Base-by-base conservation (phyloP, 2,797 vertebrate genomes). In the Neomorphus geoffroyi region DNA sequence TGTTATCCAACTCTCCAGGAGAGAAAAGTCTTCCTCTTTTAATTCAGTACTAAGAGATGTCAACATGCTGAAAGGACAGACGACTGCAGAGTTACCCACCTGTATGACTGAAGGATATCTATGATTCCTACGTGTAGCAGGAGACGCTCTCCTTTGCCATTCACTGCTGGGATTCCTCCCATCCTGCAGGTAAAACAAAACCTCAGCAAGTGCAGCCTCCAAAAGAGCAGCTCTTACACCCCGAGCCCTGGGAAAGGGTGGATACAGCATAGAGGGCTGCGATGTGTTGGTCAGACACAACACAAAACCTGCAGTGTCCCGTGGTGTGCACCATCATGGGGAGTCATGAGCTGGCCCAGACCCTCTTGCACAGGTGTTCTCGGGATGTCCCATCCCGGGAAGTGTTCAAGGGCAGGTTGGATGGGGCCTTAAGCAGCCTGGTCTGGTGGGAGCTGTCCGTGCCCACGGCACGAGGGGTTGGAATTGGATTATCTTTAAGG, bases 141-240 rank as follows among this genome's bases (percentile, higher is more conserved):
- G 53, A 99, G 98, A n/a, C 98, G 98, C 86, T 99, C 99, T 62
- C 99, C 99, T 93, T 98, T 99, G 64, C 99, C 98, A 0, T 99
- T 99, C 91, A 99, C 98, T 1, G 99, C 99, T 2, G 99, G 99
- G 87, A 99, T 99, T 28, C 99, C 99, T 1, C 99, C 99, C 99
- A 99, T 99, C 96, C 99, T 99, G 78, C 53, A 71, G 45, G 53
- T 10, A 33, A 90, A 88, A 56, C 64, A 88, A 61, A 70, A n/a
- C 91, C 85, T 12, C 54, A 86, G 66, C 0, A 12, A 45, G 19
- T 8, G 24, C 39, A 56, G 50, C 62, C 37, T 56, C 37, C 33
- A 7, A 53, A 39, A 65, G 14, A 83, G 56, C 46, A 50, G 62
- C 54, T 83, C 13, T 14, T 37, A 50, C 13, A 50, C 9, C 48